Evolutionary conservation across 2,888 invertebrate species (phyloP).

Genomic region (Papilio protenor): DNA sequence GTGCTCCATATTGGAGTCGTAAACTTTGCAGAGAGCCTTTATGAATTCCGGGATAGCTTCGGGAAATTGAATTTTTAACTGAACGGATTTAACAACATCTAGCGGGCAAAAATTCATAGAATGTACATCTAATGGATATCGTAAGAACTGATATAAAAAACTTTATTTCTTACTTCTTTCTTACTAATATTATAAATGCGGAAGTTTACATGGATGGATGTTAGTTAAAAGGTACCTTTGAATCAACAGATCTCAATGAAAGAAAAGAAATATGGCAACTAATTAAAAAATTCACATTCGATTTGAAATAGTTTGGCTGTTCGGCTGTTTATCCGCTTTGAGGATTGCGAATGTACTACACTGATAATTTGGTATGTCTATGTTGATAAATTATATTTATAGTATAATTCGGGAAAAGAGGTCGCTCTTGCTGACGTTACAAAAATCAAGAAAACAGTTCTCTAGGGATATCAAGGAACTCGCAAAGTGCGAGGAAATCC

Average conservation of each 20-base stretch:
- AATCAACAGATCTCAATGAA: too few species aligned
- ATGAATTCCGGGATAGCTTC: conserved; percentile 18
- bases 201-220: too few species aligned
- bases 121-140: neutral
- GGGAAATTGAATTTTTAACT: conserved; percentile 25
- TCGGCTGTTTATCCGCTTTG: neutral
- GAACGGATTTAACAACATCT: conserved; percentile 26
- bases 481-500: neutral
- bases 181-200: too few species aligned
- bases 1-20: conserved; percentile 25
- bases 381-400: neutral
- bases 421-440: neutral
- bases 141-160: neutral
- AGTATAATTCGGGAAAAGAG: neutral
- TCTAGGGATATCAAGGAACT: neutral
- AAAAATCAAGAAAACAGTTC: conserved; percentile 7
- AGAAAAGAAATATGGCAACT: too few species aligned
- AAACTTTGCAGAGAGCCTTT: conserved; percentile 25
- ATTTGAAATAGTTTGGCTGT: too few species aligned
- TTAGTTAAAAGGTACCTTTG: too few species aligned
- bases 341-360: neutral
- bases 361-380: neutral
- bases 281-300: neutral
- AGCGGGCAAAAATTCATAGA: conserved; percentile 8
- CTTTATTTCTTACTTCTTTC: neutral